Percentiles rank a stretch among this genome's conserved stretches.
phyloP scores from a whole-genome alignment of 2,797 vertebrate genomes.

The Premnoplex brunnescens region DNA sequence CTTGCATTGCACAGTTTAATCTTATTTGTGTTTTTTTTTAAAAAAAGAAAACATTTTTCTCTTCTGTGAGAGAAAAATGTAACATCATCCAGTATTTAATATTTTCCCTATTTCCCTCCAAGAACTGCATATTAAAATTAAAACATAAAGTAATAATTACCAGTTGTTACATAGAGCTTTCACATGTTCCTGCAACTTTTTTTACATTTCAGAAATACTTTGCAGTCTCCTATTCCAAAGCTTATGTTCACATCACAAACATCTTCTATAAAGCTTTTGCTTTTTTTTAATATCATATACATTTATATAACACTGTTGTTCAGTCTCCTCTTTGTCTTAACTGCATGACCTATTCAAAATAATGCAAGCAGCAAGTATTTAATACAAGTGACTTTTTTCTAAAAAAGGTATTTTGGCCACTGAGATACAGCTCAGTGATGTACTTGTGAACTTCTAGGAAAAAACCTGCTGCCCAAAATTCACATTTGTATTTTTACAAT shows the following conservation, averaged over 20 bases:
- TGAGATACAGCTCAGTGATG: neutral
- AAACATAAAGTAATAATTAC: neutral
- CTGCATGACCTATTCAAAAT: neutral
- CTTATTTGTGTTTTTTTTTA: neutral
- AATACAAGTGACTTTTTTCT: neutral
- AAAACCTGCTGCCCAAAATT: neutral
- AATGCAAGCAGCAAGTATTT: neutral
- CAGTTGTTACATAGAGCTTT: neutral
- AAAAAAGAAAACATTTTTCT: neutral
- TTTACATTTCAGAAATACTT: neutral
- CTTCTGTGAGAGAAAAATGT: neutral
- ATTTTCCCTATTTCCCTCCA: neutral
- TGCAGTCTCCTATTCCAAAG: neutral
- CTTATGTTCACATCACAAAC: neutral
- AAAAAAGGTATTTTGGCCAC: neutral
- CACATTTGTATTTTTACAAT: neutral
- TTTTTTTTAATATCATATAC: neutral
- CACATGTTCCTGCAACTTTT: neutral
- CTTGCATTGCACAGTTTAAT: neutral
- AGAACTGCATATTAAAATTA: neutral
- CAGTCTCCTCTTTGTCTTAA: neutral
- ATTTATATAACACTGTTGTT: neutral
- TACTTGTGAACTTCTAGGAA: neutral
- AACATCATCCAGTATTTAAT: neutral
- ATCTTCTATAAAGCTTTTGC: neutral